Percentiles rank a stretch among this genome's conserved stretches.
Conservation (phyloP, 2,113 vertebrate genomes). For the Meriones unguiculatus region DNA sequence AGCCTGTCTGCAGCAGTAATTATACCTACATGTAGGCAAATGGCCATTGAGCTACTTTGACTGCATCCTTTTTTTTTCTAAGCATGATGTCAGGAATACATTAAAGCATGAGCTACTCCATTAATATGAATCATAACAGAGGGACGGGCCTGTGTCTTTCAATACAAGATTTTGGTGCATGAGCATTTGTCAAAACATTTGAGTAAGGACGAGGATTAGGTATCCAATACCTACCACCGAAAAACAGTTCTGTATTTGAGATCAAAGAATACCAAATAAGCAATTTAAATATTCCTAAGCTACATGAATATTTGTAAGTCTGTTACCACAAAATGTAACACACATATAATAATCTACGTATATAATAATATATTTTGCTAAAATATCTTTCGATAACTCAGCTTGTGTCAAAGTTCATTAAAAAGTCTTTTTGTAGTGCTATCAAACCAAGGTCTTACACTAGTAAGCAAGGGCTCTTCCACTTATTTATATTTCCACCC, state of each 20-base stretch:
- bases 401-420: background rate
- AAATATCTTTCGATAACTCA: background rate
- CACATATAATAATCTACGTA: background rate
- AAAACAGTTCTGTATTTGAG: background rate
- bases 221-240: background rate
- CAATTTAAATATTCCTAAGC: background rate
- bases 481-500: background rate
- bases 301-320: background rate
- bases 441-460: background rate
- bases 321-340: background rate
- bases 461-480: no score
- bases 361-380: background rate
- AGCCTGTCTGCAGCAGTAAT: background rate
- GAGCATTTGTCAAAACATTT: background rate
- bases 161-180: background rate
- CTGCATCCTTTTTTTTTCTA: background rate
- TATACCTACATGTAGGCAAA: background rate
- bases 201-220: background rate
- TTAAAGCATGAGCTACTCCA: background rate
- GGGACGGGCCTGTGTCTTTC: background rate
- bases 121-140: background rate
- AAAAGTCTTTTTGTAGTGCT: background rate
- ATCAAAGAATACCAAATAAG: background rate
- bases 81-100: background rate
- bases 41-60: background rate